These are phyloP conservation scores for Pollenia griseotomentosa DNA, from an alignment of 2,888 invertebrate species.

Conservation along the genomic window DNA sequence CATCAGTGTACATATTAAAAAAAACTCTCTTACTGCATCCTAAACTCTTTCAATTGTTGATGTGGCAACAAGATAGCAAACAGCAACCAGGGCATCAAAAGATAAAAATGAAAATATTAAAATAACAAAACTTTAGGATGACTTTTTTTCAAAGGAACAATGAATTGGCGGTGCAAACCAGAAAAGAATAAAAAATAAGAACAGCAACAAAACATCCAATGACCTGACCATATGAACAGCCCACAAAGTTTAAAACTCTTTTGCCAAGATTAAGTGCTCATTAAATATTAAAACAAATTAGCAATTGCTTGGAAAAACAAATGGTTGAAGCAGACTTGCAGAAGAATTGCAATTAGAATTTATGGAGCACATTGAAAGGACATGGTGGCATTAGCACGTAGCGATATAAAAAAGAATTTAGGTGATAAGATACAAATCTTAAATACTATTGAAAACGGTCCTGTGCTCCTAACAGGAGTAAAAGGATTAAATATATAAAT, in stretches of 20 bases:
- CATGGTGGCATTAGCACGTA: neutral
- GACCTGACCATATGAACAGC: constrained; percentile 46
- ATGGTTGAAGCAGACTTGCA: constrained; percentile 8
- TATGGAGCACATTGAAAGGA: neutral
- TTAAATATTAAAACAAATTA: constrained; percentile 60
- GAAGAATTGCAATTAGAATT: constrained; percentile 15
- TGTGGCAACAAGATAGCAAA: constrained; percentile 18
- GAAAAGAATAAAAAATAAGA: constrained; percentile 13
- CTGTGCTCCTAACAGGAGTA: too few relatives aligned
- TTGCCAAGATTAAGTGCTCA: constrained; percentile 36
- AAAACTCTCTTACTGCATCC: constrained; percentile 50
- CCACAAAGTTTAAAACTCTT: constrained; percentile 55
- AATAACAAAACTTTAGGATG: constrained; percentile 43
- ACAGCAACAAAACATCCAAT: constrained; percentile 31
- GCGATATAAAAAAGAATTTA: neutral
- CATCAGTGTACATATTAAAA: constrained; percentile 49
- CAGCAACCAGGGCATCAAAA: constrained; percentile 56
- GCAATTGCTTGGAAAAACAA: constrained; percentile 51
- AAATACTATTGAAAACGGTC: too few relatives aligned
- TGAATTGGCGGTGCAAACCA: constrained; percentile 54
- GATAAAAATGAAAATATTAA: constrained; percentile 60
- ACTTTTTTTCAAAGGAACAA: constrained; percentile 52
- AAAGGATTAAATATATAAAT: too few relatives aligned
- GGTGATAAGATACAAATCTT: neutral
- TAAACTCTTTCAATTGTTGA: constrained; percentile 30